These are phyloP conservation scores for Polydrusus tereticollis DNA, from an alignment of 2,888 invertebrate genomes.

Conservation along the genomic window DNA sequence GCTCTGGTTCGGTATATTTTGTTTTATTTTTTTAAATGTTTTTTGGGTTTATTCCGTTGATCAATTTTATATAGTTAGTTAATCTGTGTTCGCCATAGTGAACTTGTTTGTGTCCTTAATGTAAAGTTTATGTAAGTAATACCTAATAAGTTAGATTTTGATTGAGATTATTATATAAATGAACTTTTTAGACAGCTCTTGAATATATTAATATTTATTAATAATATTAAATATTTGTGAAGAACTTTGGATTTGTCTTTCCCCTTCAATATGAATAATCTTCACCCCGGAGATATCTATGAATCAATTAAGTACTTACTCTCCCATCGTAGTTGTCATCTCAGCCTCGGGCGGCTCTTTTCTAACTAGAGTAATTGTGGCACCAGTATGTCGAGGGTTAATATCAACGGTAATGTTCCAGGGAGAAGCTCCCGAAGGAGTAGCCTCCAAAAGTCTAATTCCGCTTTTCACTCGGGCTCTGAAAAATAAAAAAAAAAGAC, in stretches of 20 bases:
- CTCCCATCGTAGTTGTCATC: conserved; percentile 54
- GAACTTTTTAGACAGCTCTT: too few species aligned
- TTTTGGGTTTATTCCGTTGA: too few species aligned
- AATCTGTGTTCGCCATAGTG: too few species aligned
- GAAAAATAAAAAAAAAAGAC: conserved; percentile 56
- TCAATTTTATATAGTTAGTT: too few species aligned
- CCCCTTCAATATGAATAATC: neutral
- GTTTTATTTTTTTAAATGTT: too few species aligned
- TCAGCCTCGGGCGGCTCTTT: conserved; percentile 69
- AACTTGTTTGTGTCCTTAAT: too few species aligned
- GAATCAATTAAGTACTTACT: conserved; percentile 56
- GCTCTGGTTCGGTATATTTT: too few species aligned
- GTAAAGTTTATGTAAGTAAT: too few species aligned
- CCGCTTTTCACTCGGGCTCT: conserved; percentile 94
- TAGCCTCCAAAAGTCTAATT: conserved; percentile 76
- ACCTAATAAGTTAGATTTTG: too few species aligned
- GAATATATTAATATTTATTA: too few species aligned
- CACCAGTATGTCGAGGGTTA: conserved; percentile 87
- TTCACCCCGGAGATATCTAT: neutral
- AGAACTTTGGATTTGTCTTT: too few species aligned
- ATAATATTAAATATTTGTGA: neutral
- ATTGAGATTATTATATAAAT: too few species aligned
- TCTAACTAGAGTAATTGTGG: conserved; percentile 87
- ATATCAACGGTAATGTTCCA: conserved; percentile 93
- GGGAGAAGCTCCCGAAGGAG: conserved; percentile 52